Base-by-base conservation (phyloP, 1,140 invertebrate genomes). In the Saccostrea echinata region DNA sequence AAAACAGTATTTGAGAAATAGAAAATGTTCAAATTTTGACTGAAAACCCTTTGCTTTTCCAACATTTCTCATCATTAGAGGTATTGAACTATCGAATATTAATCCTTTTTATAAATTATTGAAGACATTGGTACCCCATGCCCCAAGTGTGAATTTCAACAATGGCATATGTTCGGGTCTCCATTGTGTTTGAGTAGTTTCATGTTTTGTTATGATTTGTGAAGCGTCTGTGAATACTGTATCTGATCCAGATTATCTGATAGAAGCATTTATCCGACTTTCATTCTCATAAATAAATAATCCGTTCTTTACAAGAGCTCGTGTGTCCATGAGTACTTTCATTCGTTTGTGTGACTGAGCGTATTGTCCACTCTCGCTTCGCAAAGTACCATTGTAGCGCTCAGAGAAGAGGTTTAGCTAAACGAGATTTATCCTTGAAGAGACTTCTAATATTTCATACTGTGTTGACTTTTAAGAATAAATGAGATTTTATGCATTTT, bases 381-480 rank as follows among this genome's bases (percentile, higher is more conserved):
- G 53, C 61, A 33, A 85, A 89, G 88, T 86, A 87, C 61, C 83
- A 84, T 76, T 76, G 52, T 71, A 18, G 33, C 18, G 68, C 51
- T 88, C 64, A 68, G 24, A 76, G 51, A 43, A 52, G 61, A 88
- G 57, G 64, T 52, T 84, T 82, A 71, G 84, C 80, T 83, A 83
- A 88, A 86, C 57, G 24, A 71, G 43, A 84, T 86, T 24, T 76
- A 57, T 76, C 68, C n/a, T 64, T 24, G 61, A 88, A 81, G 53
- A 87, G 86, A 80, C 68, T 84, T 85, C 82, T 89, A 57, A 87
- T 86, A 83, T 87, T 89, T 89, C 86, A 89, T 85, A 82, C 84
- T 57, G 33, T 87, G 88, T 89, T 89, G 86, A 87, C 80, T 87
- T 87, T 89, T 61, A 76, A 89, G 88, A 89, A 84, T 86, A 85